Percentiles rank a stretch among this genome's conserved stretches.
Conservation (phyloP, 2,888 invertebrate genomes). For the Ormyrus thymus region DNA sequence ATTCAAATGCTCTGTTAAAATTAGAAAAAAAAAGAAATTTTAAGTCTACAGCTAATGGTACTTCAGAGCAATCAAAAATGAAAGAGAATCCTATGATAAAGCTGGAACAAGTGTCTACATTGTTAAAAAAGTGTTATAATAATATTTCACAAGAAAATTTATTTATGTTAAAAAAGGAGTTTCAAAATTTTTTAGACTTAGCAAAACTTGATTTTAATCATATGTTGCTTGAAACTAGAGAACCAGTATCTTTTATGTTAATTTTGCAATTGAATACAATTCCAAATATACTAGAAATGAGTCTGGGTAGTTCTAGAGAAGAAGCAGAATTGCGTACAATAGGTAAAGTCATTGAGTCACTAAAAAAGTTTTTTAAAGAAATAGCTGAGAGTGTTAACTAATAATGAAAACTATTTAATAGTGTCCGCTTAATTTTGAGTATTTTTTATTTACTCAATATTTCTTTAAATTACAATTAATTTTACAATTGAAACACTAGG, state of each 20-base stretch:
- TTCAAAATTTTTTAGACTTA: conserved; percentile 14
- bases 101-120: not conserved
- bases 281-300: conserved; percentile 42
- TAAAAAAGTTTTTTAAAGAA: not conserved
- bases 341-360: conserved; percentile 7
- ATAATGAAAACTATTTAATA: too few species aligned
- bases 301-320: conserved; percentile 23
- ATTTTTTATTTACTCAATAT: too few species aligned
- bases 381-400: too few species aligned
- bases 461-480: too few species aligned
- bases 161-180: conserved; percentile 1
- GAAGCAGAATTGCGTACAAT: conserved; percentile 40
- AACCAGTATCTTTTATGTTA: conserved; percentile 29
- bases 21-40: not conserved
- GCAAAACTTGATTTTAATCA: conserved; percentile 40
- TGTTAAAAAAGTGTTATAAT: conserved; percentile 5
- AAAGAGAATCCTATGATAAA: not conserved
- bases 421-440: too few species aligned
- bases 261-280: conserved; percentile 38
- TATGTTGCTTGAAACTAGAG: conserved; percentile 29
- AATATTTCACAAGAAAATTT: not conserved
- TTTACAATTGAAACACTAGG: too few species aligned
- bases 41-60: not conserved
- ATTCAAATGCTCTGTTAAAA: not conserved
- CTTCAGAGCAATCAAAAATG: not conserved